Evolutionary conservation across 2,888 invertebrate genomes (phyloP), one percentile per base, ranked within the genome.

Genomic region (Lutraria lutraria): DNA sequence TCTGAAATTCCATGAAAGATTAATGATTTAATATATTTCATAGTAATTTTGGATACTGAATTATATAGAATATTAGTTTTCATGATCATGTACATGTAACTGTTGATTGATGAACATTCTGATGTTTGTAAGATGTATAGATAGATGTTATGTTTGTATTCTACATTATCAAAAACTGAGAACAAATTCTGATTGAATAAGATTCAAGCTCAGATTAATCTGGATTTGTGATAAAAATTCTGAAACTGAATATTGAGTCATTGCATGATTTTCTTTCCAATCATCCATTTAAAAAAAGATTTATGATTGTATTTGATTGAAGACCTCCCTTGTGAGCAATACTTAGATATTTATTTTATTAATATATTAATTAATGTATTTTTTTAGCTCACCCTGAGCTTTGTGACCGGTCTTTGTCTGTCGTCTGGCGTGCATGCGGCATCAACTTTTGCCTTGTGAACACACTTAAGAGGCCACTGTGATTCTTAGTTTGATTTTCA

Each of bases 231-330:
- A 76, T 19, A 76, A 76, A 76, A 34, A 31, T 16, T 15, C 31
- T 76, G 16, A 76, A 34, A 76, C 76, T 76, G 19, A 12, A 68
- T 25, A 68, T 76, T 76, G 34, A 76, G 76, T 76, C 29, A 76
- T 76, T 76, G 34, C 19, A 25, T 76, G 76, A 76, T 76, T 76
- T 16, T 16, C 25, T 31, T 19, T 76, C 76, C 76, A 76, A 31
- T 31, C 6, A 76, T 76, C 15, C 34, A 76, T 76, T 76, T 16
- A 76, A n/a, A 34, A 76, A 76, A 8, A 1, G 76, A 34, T 76
- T 76, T 76, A 43, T 76, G 31, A 31, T 76, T 31, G 31, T 34
- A 76, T 31, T 31, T 76, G 29, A 76, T 76, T 76, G 29, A 76
- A 76, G 25, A 76, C 34, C 12, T 34, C 76, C 31, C 16, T 31